Base-by-base conservation (phyloP, 1,140 invertebrate genomes). In the Potamilus streckersoni region DNA sequence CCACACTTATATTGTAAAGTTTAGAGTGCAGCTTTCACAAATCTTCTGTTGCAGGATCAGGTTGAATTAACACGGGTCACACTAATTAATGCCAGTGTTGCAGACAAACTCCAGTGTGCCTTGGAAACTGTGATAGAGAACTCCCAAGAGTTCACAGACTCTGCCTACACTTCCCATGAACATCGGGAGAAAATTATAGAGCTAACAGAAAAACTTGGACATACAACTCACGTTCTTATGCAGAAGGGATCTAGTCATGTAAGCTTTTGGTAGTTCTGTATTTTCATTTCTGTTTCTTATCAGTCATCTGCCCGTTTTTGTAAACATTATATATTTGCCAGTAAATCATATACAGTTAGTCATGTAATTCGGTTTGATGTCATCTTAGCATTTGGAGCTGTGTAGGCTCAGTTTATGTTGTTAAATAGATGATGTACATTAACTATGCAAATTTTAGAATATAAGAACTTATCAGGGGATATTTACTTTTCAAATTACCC, bases 121-220 rank as follows among this genome's bases (percentile, higher is more conserved):
- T 92, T 99, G 82, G 96, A 98, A 73, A 93, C 95, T 58, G 93
- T 99, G 23, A 93, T 97, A 56, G 98, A 99, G 90, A 93, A 96
- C 83, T 98, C 96, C 70, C 97, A 98, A 91, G 98, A 99, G 90
- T 99, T 99, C 91, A 99, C 98, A 16, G 98, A 99, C 90, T 99
- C 97, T 73, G 96, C 98, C 71, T 99, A 99, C 90, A 99, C 98
- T 58, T 95, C 94, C 82, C 97, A 99, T 90, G 96, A 98, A 84
- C 96, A 99, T 90, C 92, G 98, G 70, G 97, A 99, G 91, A 96
- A 96, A 87, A 97, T 99, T 83, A 91, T 98, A 1, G 92, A 96
- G 63, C 92, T 97, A n/a, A 95, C 95, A 85, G 96, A 98, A 56
- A 72, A 78, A 69, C 73, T 89, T 14, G 76, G 84, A 27, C 80